These are phyloP conservation scores for Torymus auratus DNA, from an alignment of 2,888 invertebrate genomes.

Conservation along the genomic window DNA sequence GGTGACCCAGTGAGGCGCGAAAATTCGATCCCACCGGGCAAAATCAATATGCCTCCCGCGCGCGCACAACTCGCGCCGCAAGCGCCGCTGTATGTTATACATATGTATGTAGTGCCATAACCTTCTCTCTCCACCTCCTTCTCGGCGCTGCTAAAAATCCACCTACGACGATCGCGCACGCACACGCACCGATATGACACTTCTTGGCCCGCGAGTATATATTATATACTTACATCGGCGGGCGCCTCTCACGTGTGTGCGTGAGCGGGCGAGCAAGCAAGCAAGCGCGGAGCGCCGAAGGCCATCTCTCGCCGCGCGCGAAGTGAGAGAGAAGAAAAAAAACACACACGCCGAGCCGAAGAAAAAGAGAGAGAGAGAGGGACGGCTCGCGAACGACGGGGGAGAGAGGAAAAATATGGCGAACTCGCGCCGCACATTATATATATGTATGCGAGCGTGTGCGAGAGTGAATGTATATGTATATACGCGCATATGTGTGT, in stretches of 20 bases:
- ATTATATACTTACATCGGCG: no score
- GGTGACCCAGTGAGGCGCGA: conserved; percentile 32
- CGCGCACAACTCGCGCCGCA: no score
- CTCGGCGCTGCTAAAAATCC: no score
- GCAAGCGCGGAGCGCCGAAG: conserved; percentile 22
- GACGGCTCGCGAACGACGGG: not conserved
- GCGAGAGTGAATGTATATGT: no score
- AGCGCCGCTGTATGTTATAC: no score
- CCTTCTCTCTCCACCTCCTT: no score
- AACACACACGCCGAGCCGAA: not conserved
- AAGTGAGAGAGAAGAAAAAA: conserved; percentile 7
- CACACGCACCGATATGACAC: no score
- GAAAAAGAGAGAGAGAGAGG: not conserved
- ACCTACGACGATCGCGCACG: no score
- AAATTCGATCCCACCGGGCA: conserved; percentile 28
- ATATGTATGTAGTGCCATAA: no score
- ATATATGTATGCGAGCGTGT: no score
- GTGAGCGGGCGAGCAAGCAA: not conserved
- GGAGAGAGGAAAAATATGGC: conserved; percentile 39
- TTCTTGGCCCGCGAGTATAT: no score
- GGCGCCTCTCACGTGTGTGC: not conserved
- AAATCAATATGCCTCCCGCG: conserved; percentile 28
- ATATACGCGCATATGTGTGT: no score
- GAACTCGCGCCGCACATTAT: not conserved
- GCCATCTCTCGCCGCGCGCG: conserved; percentile 24